These are phyloP conservation scores for Nymphalis io DNA, from an alignment of 1,140 invertebrate genomes.

Conservation along the genomic window DNA sequence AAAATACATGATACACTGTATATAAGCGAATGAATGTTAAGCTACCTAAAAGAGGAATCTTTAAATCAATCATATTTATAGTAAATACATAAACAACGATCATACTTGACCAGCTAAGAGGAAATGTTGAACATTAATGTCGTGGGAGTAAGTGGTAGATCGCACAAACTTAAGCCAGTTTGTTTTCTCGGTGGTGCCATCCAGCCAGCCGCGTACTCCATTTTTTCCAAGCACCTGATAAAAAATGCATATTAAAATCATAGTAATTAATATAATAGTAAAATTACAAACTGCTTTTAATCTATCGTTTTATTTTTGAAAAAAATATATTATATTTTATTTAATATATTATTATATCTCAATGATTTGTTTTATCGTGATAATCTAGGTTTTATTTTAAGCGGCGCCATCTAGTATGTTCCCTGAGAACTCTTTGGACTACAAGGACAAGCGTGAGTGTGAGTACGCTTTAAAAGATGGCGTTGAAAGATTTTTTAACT, in stretches of 20 bases:
- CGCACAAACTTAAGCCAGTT: conserved; percentile 92
- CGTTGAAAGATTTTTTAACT: not conserved
- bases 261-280: not conserved
- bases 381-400: not conserved
- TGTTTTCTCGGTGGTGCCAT: conserved; percentile 86
- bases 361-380: not conserved
- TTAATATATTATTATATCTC: too few relatives aligned
- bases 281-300: not conserved
- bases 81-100: conserved; percentile 10
- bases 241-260: conserved; percentile 1
- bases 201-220: conserved; percentile 88
- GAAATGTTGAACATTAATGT: conserved; percentile 86
- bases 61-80: not conserved
- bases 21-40: too few relatives aligned
- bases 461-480: not conserved
- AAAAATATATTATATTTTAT: too few relatives aligned
- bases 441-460: not conserved
- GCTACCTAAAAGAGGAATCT: too few relatives aligned
- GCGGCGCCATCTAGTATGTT: conserved; percentile 44
- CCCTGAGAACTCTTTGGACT: conserved; percentile 27
- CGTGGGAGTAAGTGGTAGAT: conserved; percentile 83
- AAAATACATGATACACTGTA: too few relatives aligned
- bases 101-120: conserved; percentile 87
- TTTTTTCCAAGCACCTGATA: conserved; percentile 87
- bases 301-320: too few relatives aligned